Percentiles rank a stretch among this genome's conserved stretches.
These are phyloP conservation scores for Orthosia incerta DNA, from an alignment of 2,888 invertebrate genomes.

Conservation along the genomic window DNA sequence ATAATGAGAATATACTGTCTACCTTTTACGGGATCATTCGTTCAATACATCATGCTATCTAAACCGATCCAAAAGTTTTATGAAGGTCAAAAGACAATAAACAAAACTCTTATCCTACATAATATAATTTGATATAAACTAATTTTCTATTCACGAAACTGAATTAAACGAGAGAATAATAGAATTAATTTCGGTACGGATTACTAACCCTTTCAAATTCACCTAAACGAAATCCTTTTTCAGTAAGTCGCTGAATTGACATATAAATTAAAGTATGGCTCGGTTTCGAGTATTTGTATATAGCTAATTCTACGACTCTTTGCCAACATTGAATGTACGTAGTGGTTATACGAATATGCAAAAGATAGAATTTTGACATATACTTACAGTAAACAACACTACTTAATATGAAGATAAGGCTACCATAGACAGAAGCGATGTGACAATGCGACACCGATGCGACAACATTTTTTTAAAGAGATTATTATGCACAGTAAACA, in stretches of 20 bases:
- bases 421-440: background rate
- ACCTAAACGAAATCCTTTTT: constrained; percentile 31
- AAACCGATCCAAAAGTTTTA: constrained; percentile 19
- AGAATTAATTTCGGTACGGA: constrained; percentile 48
- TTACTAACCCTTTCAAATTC: constrained; percentile 41
- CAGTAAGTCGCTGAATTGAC: constrained; percentile 33
- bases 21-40: background rate
- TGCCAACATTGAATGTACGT: background rate
- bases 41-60: constrained; percentile 1
- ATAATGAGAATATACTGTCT: no score
- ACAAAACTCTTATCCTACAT: constrained; percentile 26
- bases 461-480: no score
- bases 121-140: constrained; percentile 47
- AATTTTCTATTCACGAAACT: constrained; percentile 42
- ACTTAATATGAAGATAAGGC: background rate
- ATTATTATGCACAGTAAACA: no score
- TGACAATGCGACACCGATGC: no score
- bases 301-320: constrained; percentile 7
- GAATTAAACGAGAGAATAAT: constrained; percentile 44
- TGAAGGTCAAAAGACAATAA: constrained; percentile 28
- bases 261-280: constrained; percentile 48
- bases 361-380: background rate
- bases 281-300: constrained; percentile 37
- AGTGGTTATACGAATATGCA: background rate
- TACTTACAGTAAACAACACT: background rate